phyloP scores from a whole-genome alignment of 2,888 invertebrate species.

The Pogonocherus hispidulus region DNA sequence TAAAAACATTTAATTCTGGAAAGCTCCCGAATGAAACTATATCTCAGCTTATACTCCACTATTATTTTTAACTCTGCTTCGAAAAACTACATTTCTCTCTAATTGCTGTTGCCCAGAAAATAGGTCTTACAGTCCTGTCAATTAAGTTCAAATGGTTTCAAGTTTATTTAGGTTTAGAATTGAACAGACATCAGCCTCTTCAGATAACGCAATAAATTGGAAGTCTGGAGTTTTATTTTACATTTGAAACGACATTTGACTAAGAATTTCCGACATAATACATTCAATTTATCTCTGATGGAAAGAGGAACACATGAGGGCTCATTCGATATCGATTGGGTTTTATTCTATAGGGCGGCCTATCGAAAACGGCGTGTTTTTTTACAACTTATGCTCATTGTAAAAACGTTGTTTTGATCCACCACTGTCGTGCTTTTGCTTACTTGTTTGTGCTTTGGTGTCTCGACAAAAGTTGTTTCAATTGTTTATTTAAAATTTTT shows the following conservation, averaged over 20 bases:
- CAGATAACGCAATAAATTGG: not conserved
- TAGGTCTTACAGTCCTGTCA: not conserved
- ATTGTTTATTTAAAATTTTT: too few species aligned
- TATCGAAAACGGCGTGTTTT: too few species aligned
- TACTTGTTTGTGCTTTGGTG: too few species aligned
- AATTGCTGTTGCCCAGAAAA: not conserved
- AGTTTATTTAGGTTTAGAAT: not conserved
- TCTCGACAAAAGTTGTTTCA: too few species aligned
- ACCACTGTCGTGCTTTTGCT: too few species aligned
- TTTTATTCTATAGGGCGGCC: not conserved
- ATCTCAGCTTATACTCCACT: too few species aligned
- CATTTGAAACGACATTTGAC: not conserved
- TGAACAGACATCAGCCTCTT: not conserved
- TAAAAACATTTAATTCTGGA: too few species aligned
- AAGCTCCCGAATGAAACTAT: too few species aligned
- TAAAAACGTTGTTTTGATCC: too few species aligned
- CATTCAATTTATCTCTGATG: not conserved
- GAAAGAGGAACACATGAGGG: not conserved
- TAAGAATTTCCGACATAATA: not conserved
- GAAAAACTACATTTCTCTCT: not conserved
- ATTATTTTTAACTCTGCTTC: too few species aligned
- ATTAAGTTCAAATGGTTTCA: not conserved
- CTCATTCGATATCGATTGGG: not conserved
- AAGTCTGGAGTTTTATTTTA: not conserved
- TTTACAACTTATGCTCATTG: too few species aligned